Base-by-base conservation (phyloP, 2,888 invertebrate genomes). In the Scaptomyza cyrtandrae region DNA sequence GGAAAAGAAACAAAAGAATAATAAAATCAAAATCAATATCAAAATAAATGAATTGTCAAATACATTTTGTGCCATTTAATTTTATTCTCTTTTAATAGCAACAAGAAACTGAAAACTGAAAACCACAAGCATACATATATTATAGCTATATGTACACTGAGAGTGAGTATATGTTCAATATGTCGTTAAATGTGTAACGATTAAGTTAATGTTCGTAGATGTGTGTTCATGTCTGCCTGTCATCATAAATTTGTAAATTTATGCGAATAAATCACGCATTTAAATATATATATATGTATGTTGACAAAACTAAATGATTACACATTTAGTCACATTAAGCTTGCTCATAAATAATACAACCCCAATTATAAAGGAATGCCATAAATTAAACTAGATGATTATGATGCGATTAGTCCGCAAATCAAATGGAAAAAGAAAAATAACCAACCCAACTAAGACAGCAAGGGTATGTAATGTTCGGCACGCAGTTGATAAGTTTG, bases 21-120 rank as follows among this genome's bases (percentile, higher is more conserved):
- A n/a, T n/a, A n/a, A n/a, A 52, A 55, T 37, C 64, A 55, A 43
- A 67, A 53, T 54, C 55, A 59, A 55, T 4, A 62, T 46, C 66
- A 60, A 27, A 50, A 57, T 60, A 50, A 62, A 48, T 62, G 31
- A 62, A 54, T 70, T 69, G 69, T 69, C 68, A 68, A 68, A 66
- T 14, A 68, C 41, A 53, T 33, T 46, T 67, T 54, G 19, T 44
- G 58, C 37, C 45, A 14, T 39, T 29, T 29, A 27, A 43, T 41
- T 58, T 68, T 68, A 58, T 59, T 33, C 54, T 6, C 19, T 56
- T 68, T 60, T 68, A 59, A 60, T 68, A 45, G 58, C 49, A 53
- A 37, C 58, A 68, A n/a, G n/a, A n/a, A n/a, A n/a, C n/a, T n/a
- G n/a, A n/a, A n/a, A 37, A n/a, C 27, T 14, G 31, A 33, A 35